Percentiles rank a stretch among this genome's conserved stretches.
Evolutionary conservation across 2,888 invertebrate genomes (phyloP).

Genomic region (Ornithoptera priamus): DNA sequence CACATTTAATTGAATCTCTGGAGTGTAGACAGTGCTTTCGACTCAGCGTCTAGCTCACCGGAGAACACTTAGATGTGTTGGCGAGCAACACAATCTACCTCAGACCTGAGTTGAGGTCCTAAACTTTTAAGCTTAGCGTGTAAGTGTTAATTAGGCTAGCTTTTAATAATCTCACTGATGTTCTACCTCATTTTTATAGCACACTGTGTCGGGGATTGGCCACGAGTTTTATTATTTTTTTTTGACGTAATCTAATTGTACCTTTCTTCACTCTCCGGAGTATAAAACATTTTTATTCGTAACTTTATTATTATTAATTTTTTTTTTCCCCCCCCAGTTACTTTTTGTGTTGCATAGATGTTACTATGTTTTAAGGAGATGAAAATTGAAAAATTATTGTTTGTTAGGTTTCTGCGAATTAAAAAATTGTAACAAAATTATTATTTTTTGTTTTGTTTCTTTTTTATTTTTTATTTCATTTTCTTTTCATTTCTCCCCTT

Average conservation of each 20-base stretch:
- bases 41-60: slow-evolving; percentile 60
- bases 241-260: slow-evolving; percentile 73
- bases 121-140: slow-evolving; percentile 43
- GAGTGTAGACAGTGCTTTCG: slow-evolving; percentile 68
- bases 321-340: slow-evolving; percentile 66
- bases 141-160: slow-evolving; percentile 75
- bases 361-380: slow-evolving; percentile 80
- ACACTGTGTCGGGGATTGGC: slow-evolving; percentile 60
- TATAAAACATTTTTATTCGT: slow-evolving; percentile 70
- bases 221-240: slow-evolving; percentile 48
- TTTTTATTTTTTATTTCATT: slow-evolving; percentile 58
- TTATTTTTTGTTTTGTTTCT: slow-evolving; percentile 59
- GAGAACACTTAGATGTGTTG: slow-evolving; percentile 34
- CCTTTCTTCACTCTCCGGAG: slow-evolving; percentile 77
- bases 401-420: slow-evolving; percentile 81
- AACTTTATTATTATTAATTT: slow-evolving; percentile 69
- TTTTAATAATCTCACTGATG: slow-evolving; percentile 74
- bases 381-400: slow-evolving; percentile 77
- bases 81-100: slow-evolving; percentile 34
- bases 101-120: slow-evolving; percentile 60
- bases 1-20: slow-evolving; percentile 70
- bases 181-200: slow-evolving; percentile 65
- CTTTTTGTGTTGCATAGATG: slow-evolving; percentile 81
- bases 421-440: slow-evolving; percentile 78
- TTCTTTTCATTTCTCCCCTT: slow-evolving; percentile 48